Evolutionary conservation across 2,888 invertebrate genomes (phyloP).

Genomic region (Epsilonema sp.): DNA sequence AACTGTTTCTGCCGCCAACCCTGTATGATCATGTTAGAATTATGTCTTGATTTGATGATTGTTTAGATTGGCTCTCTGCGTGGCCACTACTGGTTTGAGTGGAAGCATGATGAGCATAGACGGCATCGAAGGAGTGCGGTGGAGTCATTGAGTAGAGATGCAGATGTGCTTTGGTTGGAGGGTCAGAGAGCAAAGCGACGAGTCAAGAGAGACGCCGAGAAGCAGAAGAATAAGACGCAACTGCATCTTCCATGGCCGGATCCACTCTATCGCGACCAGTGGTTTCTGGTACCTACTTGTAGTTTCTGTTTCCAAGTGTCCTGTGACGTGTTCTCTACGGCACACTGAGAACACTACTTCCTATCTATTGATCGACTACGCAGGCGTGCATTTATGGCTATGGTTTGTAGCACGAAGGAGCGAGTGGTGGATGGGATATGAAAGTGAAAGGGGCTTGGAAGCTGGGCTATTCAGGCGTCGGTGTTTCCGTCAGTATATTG

Average conservation of each 20-base stretch:
- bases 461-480: slow-evolving; percentile 84
- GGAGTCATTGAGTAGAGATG: neutral
- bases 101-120: no score
- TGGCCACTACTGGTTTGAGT: no score
- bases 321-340: no score
- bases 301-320: no score
- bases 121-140: no score
- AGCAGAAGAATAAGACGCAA: no score
- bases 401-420: slow-evolving; percentile 58
- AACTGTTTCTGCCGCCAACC: no score
- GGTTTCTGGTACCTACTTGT: slow-evolving; percentile 30
- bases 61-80: no score
- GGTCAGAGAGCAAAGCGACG: slow-evolving; percentile 7
- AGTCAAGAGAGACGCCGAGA: slow-evolving; percentile 4
- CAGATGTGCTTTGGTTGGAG: slow-evolving; percentile 5
- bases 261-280: slow-evolving; percentile 27
- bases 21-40: no score
- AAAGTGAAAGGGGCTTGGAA: slow-evolving; percentile 85
- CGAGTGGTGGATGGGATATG: slow-evolving; percentile 87
- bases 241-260: slow-evolving; percentile 21
- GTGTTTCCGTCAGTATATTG: slow-evolving; percentile 82
- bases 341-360: no score
- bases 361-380: no score
- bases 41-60: no score
- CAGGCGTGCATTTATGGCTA: neutral